A percentile compares a stretch with the other conserved stretches of the same genome.
These are phyloP conservation scores for Bufotes viridis DNA, from an alignment of 2,797 vertebrate genomes.

Conservation along the genomic window DNA sequence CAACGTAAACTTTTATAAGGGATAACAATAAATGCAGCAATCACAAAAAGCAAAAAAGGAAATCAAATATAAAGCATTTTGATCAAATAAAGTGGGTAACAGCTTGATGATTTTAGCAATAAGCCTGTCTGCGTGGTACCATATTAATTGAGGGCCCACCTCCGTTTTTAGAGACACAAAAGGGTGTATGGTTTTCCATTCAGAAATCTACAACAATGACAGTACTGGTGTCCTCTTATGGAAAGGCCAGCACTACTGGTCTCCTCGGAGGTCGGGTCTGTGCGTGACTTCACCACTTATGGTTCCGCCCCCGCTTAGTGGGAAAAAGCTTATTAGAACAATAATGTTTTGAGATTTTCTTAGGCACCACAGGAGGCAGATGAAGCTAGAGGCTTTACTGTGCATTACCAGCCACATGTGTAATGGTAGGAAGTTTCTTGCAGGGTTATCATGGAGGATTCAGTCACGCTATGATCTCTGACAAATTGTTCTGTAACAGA, in stretches of 20 bases:
- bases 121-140: background rate
- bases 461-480: constrained; percentile 34
- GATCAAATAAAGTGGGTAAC: background rate
- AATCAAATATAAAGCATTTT: background rate
- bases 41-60: background rate
- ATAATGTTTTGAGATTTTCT: background rate
- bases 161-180: too few species aligned
- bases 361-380: background rate
- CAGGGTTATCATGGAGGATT: background rate
- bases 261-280: background rate
- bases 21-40: background rate
- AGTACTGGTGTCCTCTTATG: too few species aligned
- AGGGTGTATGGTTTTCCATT: too few species aligned
- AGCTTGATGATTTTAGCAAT: background rate
- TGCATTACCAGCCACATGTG: background rate
- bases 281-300: background rate
- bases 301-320: background rate
- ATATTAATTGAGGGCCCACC: background rate
- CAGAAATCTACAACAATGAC: too few species aligned
- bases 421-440: background rate
- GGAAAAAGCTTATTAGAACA: background rate
- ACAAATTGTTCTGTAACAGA: constrained; percentile 61
- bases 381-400: background rate
- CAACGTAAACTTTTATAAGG: background rate
- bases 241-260: background rate